A percentile compares a stretch with the other conserved stretches of the same genome.
Evolutionary conservation across 2,113 vertebrate genomes (phyloP).

Genomic region (Ceratotherium simum): DNA sequence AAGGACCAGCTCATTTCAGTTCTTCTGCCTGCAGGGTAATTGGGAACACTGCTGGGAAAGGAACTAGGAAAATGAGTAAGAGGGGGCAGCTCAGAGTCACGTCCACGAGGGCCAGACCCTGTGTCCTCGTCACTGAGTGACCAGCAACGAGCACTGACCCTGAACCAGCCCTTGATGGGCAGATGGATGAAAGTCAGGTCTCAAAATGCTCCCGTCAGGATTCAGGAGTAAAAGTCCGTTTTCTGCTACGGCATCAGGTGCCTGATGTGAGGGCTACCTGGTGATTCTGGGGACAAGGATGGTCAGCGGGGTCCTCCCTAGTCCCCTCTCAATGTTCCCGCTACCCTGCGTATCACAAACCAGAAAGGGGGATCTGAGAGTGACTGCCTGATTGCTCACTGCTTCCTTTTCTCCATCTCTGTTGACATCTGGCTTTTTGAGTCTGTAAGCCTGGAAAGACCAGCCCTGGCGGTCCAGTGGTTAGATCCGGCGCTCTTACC

Average conservation of each 20-base stretch:
- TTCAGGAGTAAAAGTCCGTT: background rate
- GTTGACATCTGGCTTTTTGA: background rate
- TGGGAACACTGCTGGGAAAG: background rate
- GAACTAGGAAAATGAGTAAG: background rate
- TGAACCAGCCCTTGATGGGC: no score
- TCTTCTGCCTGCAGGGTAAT: background rate
- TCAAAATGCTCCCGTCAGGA: background rate
- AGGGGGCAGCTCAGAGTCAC: background rate
- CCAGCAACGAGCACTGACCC: background rate
- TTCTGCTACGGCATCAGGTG: background rate
- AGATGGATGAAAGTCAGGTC: background rate
- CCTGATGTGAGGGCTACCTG: background rate
- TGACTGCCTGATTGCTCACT: background rate
- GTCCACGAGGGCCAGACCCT: background rate
- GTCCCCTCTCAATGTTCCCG: background rate
- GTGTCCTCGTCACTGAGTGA: background rate
- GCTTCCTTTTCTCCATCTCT: background rate
- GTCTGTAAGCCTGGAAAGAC: no score
- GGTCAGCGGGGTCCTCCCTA: background rate
- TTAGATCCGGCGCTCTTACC: no score
- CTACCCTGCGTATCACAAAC: background rate
- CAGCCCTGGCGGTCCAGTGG: no score
- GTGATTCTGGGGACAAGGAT: background rate
- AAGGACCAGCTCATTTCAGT: background rate
- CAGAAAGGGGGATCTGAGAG: background rate